Evolutionary conservation across 2,113 vertebrate species (phyloP).

Genomic region (Octodon degus): DNA sequence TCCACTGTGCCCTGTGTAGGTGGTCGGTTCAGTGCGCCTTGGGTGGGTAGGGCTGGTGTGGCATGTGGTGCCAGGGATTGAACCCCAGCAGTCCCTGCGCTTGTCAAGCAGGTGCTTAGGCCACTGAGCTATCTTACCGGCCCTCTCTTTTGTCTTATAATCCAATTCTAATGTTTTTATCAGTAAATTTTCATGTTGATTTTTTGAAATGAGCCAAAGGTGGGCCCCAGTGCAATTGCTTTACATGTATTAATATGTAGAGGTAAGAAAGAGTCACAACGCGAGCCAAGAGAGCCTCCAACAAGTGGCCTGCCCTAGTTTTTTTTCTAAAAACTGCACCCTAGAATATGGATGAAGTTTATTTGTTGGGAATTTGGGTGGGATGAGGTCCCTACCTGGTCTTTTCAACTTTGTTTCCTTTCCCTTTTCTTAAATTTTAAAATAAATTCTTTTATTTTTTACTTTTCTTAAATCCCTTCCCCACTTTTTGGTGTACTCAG

Average conservation of each 20-base stretch:
- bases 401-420: constrained; percentile 45
- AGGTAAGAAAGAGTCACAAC: background rate
- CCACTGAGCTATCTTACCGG: too few species aligned
- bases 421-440: background rate
- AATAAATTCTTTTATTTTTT: too few species aligned
- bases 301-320: background rate
- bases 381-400: background rate
- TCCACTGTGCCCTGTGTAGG: too few species aligned
- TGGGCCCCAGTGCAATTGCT: background rate
- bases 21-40: too few species aligned
- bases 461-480: background rate
- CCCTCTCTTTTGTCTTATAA: background rate
- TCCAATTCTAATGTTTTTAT: background rate
- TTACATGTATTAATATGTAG: fast-evolving
- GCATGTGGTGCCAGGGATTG: too few species aligned
- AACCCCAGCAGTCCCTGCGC: too few species aligned
- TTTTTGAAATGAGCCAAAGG: background rate
- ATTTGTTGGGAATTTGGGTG: background rate
- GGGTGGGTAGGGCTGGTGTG: too few species aligned
- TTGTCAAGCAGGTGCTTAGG: too few species aligned
- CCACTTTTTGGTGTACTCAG: background rate
- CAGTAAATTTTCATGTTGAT: background rate
- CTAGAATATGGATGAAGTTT: background rate
- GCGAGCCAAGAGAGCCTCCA: background rate
- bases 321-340: background rate